A percentile compares a stretch with the other conserved stretches of the same genome.
phyloP scores from a whole-genome alignment of 2,113 vertebrate species.

The Rana temporaria region DNA sequence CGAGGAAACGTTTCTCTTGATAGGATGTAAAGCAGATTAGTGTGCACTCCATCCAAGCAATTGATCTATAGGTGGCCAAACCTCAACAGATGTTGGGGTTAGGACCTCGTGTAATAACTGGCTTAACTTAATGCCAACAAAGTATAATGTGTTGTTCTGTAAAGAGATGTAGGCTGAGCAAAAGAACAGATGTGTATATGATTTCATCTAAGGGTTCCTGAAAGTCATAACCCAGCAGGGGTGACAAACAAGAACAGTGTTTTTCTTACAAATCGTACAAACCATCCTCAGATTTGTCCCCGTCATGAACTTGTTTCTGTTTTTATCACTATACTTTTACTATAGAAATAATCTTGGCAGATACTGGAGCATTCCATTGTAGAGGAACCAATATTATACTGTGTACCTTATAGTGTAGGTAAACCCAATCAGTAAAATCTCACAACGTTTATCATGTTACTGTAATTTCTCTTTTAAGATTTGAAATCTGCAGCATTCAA shows the following conservation, averaged over 20 bases:
- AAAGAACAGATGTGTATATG: conserved; percentile 1
- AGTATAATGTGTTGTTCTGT: background rate
- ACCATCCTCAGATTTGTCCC: background rate
- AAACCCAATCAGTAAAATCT: no score
- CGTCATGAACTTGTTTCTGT: background rate
- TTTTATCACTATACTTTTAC: no score
- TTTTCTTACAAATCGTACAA: background rate
- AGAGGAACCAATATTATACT: no score
- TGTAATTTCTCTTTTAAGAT: no score
- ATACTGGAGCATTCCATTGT: no score
- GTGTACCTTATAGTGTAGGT: no score
- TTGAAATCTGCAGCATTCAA: no score
- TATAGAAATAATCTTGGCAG: no score
- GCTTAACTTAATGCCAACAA: background rate
- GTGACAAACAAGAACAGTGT: background rate
- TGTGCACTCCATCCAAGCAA: background rate
- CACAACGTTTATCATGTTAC: no score
- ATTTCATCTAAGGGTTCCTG: background rate
- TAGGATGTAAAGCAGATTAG: conserved; percentile 18
- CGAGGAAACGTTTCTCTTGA: background rate
- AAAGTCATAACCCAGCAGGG: background rate
- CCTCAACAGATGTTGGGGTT: conserved; percentile 33
- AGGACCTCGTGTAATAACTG: background rate
- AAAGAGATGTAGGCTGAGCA: background rate
- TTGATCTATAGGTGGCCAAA: conserved; percentile 39